Percentiles rank a stretch among this genome's conserved stretches.
phyloP scores from a whole-genome alignment of 2,797 vertebrate genomes.

The Oreonectes daqikongensis region DNA sequence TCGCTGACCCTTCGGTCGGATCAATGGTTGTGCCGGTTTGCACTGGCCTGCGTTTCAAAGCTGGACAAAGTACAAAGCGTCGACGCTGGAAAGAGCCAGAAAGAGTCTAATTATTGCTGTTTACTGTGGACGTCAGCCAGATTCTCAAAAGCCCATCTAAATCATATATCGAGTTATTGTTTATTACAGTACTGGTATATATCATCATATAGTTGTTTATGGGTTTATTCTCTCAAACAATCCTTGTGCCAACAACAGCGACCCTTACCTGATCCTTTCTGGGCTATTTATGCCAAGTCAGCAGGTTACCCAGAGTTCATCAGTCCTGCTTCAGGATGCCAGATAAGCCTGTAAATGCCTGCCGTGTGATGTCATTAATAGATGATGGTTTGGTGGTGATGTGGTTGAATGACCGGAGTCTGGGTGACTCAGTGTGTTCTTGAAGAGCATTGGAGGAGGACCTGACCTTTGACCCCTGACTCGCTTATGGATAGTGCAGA shows the following conservation, averaged over 20 bases:
- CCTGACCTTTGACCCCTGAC: neutral
- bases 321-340: conserved; percentile 58
- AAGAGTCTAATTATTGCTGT: conserved; percentile 50
- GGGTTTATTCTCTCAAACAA: neutral
- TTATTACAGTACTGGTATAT: neutral
- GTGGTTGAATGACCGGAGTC: conserved; percentile 12
- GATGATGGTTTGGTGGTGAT: conserved; percentile 53
- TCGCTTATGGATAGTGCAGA: neutral
- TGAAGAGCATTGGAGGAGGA: neutral
- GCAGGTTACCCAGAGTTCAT: conserved; percentile 70
- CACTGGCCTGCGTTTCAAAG: conserved; percentile 51
- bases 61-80: conserved; percentile 52
- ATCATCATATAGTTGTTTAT: too few species aligned
- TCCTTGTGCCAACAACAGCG: neutral
- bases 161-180: neutral
- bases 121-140: conserved; percentile 46
- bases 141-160: conserved; percentile 9
- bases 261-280: conserved; percentile 50
- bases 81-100: conserved; percentile 41
- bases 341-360: conserved; percentile 50
- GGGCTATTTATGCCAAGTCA: conserved; percentile 54
- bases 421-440: neutral
- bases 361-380: conserved; percentile 63
- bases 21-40: conserved; percentile 25
- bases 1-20: conserved; percentile 36